These are phyloP conservation scores for Vulpes ferrilata DNA, from an alignment of 2,113 vertebrate genomes.

Conservation along the genomic window DNA sequence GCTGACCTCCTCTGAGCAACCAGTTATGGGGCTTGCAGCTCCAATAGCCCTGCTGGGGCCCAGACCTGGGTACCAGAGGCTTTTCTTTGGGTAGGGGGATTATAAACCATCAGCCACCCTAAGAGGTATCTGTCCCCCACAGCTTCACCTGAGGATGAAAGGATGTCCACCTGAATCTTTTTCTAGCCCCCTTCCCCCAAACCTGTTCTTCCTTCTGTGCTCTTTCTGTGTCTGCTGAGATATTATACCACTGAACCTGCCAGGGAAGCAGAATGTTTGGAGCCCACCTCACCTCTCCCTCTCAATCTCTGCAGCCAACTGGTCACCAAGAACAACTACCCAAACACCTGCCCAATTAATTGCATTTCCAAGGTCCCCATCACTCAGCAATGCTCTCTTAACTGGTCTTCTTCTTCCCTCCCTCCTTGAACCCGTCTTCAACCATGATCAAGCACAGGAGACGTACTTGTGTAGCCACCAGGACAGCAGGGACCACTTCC, in stretches of 20 bases:
- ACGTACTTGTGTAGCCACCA: background rate
- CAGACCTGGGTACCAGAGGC: background rate
- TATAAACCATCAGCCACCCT: background rate
- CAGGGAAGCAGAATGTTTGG: background rate
- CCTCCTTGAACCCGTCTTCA: background rate
- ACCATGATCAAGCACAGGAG: background rate
- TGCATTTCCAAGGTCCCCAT: background rate
- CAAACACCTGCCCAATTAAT: background rate
- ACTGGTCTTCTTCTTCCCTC: background rate
- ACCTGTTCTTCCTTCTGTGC: background rate
- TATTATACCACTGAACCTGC: background rate
- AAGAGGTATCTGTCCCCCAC: background rate
- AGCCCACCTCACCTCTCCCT: background rate
- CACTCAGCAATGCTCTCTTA: background rate
- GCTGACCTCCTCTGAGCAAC: too few species aligned
- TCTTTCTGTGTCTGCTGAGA: background rate
- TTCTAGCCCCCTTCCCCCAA: too few species aligned
- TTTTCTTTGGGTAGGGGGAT: background rate
- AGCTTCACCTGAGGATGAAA: background rate
- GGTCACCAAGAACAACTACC: too few species aligned
- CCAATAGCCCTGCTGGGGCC: background rate
- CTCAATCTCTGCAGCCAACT: background rate
- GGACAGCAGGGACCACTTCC: background rate
- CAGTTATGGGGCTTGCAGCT: background rate
- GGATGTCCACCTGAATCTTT: background rate